Percentiles rank a stretch among this genome's conserved stretches.
phyloP scores from a whole-genome alignment of 2,888 invertebrate species.

The Mycalesis mineus region DNA sequence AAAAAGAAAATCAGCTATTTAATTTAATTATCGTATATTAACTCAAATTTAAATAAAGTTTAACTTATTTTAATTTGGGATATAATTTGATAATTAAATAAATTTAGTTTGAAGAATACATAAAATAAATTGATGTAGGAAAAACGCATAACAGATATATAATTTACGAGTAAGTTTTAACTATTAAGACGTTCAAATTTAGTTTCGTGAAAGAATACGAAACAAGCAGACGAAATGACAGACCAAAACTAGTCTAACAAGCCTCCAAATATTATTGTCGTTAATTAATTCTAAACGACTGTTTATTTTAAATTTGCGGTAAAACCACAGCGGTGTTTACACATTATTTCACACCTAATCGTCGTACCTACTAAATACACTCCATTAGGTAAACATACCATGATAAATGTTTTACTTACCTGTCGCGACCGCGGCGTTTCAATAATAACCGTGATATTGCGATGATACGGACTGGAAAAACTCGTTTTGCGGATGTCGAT shows the following conservation, averaged over 20 bases:
- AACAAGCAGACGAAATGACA: too few species aligned
- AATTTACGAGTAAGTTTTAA: too few species aligned
- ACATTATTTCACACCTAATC: constrained; percentile 21
- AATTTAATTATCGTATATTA: too few species aligned
- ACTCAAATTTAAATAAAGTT: too few species aligned
- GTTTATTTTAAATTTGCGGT: background rate
- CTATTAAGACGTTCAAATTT: too few species aligned
- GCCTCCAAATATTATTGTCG: constrained; percentile 6
- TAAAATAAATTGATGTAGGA: too few species aligned
- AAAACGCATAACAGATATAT: too few species aligned
- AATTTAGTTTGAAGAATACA: too few species aligned
- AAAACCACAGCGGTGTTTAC: constrained; percentile 14
- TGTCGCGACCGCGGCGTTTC: constrained; percentile 74
- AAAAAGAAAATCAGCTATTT: too few species aligned
- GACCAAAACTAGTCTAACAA: background rate
- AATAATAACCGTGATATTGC: constrained; percentile 78
- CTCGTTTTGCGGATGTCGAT: constrained; percentile 76
- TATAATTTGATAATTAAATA: too few species aligned
- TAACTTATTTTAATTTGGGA: too few species aligned
- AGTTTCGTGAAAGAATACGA: too few species aligned
- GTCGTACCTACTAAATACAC: constrained; percentile 22
- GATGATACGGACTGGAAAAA: constrained; percentile 78
- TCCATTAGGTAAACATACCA: constrained; percentile 57
- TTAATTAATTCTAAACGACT: constrained; percentile 10
- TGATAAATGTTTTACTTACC: constrained; percentile 75